Conservation (phyloP, 2,888 invertebrate species). For the Shargacucullia verbasci region DNA sequence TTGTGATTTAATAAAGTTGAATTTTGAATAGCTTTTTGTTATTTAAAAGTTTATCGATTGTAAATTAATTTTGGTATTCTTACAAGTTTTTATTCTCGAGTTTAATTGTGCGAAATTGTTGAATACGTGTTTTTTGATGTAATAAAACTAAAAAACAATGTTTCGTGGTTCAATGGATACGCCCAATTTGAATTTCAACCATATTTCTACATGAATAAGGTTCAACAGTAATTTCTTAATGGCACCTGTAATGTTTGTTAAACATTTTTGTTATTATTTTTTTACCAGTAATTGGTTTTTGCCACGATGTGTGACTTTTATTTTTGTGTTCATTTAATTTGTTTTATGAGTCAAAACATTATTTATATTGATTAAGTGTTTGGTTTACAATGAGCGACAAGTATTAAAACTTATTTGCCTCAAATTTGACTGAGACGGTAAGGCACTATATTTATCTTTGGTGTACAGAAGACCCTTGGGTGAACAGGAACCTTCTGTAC, state of each 20-base stretch:
- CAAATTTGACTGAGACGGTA: background rate
- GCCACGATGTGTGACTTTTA: constrained; percentile 51
- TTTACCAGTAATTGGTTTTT: constrained; percentile 60
- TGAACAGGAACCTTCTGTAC: no score
- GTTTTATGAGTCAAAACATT: constrained; percentile 50
- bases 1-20: background rate
- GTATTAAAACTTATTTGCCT: constrained; percentile 13
- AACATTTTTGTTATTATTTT: constrained; percentile 32
- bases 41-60: constrained; percentile 7
- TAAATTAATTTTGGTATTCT: constrained; percentile 57
- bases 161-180: constrained; percentile 5
- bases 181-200: constrained; percentile 11
- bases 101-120: constrained; percentile 85
- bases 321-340: constrained; percentile 45
- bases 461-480: no score
- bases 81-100: constrained; percentile 76
- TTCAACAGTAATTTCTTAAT: background rate
- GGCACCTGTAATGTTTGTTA: constrained; percentile 17
- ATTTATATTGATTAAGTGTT: constrained; percentile 39
- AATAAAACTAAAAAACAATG: constrained; percentile 47
- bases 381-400: constrained; percentile 12
- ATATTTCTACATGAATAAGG: background rate
- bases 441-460: no score
- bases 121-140: constrained; percentile 75
- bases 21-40: constrained; percentile 16